Evolutionary conservation across 2,888 invertebrate genomes (phyloP).

Genomic region (Machimus rusticus): DNA sequence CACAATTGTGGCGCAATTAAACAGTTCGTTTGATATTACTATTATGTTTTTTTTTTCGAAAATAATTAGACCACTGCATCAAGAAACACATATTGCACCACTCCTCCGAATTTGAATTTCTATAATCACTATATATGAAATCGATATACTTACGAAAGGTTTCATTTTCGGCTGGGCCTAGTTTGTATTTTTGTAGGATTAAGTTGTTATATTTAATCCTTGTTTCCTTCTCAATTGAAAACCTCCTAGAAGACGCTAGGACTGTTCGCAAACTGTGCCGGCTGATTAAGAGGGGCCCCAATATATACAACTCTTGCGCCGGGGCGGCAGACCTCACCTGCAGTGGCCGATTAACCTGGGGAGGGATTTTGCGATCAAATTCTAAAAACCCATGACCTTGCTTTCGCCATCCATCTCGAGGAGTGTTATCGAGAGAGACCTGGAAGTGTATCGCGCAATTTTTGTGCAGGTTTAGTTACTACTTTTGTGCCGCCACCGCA

Average conservation of each 20-base stretch:
- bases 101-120: not conserved
- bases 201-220: not conserved
- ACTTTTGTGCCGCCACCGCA: not conserved
- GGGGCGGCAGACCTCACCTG: not conserved
- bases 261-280: conserved; percentile 65
- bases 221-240: conserved; percentile 51
- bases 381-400: conserved; percentile 50
- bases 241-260: conserved; percentile 65
- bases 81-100: not conserved
- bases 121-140: not conserved
- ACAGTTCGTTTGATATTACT: not conserved
- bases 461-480: conserved; percentile 9
- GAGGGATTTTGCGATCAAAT: conserved; percentile 48
- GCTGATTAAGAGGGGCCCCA: conserved; percentile 58
- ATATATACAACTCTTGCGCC: conserved; percentile 56
- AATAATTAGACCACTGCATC: not conserved
- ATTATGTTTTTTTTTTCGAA: conserved; percentile 1
- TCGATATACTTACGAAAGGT: conserved; percentile 59
- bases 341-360: conserved; percentile 14
- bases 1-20: not conserved
- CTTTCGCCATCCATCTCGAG: conserved; percentile 48
- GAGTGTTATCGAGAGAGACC: conserved; percentile 33
- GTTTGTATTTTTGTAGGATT: not conserved
- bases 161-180: conserved; percentile 54
- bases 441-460: conserved; percentile 37